These are phyloP conservation scores for Pteruthius melanotis DNA, from an alignment of 2,113 vertebrate genomes.

Conservation along the genomic window DNA sequence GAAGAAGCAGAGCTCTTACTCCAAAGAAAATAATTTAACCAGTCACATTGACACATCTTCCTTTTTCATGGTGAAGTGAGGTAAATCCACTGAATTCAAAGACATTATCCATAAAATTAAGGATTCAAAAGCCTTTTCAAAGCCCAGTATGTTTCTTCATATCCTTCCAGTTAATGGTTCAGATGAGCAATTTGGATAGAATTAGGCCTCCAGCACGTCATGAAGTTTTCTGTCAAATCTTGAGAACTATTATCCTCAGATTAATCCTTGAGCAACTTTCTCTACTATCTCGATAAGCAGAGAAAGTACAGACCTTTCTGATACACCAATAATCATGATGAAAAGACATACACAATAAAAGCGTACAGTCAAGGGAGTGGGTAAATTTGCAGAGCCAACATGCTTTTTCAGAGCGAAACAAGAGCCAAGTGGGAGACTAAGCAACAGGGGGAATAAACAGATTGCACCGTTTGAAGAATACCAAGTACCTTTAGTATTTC, in stretches of 20 bases:
- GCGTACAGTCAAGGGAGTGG: neutral
- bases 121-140: neutral
- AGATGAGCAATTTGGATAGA: neutral
- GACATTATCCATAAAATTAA: neutral
- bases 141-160: neutral
- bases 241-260: neutral
- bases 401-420: neutral
- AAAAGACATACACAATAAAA: neutral
- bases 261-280: neutral
- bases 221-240: neutral
- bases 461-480: neutral
- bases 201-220: neutral
- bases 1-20: neutral
- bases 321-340: neutral
- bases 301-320: neutral
- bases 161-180: neutral
- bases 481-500: neutral
- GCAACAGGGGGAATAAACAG: neutral
- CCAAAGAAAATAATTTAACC: neutral
- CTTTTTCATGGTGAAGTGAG: neutral
- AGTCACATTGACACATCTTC: neutral
- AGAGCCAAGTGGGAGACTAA: neutral
- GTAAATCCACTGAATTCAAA: neutral
- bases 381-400: neutral
- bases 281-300: neutral